Conservation (phyloP, 2,888 invertebrate species). For the Pammene aurita region DNA sequence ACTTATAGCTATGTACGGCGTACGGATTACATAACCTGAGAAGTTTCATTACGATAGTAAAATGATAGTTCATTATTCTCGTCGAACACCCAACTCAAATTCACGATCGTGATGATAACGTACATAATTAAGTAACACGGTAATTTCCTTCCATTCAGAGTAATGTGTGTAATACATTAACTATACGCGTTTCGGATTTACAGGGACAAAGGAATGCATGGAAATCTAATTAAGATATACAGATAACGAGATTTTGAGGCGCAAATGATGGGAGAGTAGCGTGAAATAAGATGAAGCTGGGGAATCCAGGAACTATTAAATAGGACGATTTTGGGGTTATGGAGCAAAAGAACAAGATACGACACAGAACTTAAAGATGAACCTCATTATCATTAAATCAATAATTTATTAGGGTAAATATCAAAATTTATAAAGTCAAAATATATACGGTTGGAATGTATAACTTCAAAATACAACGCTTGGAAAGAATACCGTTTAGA, state of each 20-base stretch:
- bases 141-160: conserved; percentile 14
- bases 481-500: no score
- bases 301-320: not conserved
- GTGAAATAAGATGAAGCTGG: not conserved
- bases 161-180: not conserved
- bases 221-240: conserved; percentile 66
- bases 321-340: not conserved
- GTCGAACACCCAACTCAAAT: not conserved
- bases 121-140: conserved; percentile 4
- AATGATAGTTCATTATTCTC: not conserved
- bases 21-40: no score
- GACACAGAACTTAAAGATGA: no score
- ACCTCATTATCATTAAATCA: no score
- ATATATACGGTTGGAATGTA: no score
- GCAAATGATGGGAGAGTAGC: conserved; percentile 42
- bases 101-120: conserved; percentile 3
- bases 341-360: no score
- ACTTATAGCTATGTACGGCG: no score
- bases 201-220: conserved; percentile 54
- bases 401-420: no score
- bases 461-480: no score
- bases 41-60: no score
- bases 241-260: conserved; percentile 60
- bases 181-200: conserved; percentile 48
- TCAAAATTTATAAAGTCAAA: no score